phyloP scores from a whole-genome alignment of 1,140 invertebrate genomes.

The Spodoptera frugiperda region DNA sequence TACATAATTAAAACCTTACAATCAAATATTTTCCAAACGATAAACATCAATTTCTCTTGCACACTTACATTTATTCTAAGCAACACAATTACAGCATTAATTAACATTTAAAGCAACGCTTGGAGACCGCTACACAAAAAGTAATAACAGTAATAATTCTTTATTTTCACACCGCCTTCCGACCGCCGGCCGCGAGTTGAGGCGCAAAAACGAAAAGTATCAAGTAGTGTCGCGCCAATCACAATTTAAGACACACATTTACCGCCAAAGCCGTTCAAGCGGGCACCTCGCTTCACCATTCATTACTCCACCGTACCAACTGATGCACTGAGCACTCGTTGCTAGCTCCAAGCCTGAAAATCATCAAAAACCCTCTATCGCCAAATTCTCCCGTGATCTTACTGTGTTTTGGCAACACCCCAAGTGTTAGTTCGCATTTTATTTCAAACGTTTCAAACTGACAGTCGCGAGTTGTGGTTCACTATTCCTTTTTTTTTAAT shows the following conservation, averaged over 20 bases:
- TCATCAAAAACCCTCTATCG: slow-evolving; percentile 1
- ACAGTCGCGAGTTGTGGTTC: slow-evolving; percentile 31
- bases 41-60: too few species aligned
- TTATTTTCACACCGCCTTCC: not conserved
- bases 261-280: slow-evolving; percentile 76
- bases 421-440: slow-evolving; percentile 26
- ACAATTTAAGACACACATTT: slow-evolving; percentile 76
- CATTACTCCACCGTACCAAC: slow-evolving; percentile 74
- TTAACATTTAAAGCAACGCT: too few species aligned
- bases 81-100: too few species aligned
- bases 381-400: slow-evolving; percentile 3
- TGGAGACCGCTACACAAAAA: too few species aligned
- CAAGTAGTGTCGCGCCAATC: slow-evolving; percentile 64
- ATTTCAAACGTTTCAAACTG: slow-evolving; percentile 1
- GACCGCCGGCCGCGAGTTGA: not conserved
- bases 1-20: too few species aligned
- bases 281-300: slow-evolving; percentile 78
- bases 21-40: too few species aligned
- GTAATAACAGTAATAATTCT: not conserved
- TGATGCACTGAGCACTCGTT: slow-evolving; percentile 74
- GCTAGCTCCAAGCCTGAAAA: slow-evolving; percentile 9
- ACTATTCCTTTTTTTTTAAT: slow-evolving; percentile 7
- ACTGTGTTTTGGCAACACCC: slow-evolving; percentile 15
- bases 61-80: too few species aligned
- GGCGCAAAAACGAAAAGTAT: slow-evolving; percentile 62